phyloP scores from a whole-genome alignment of 2,888 invertebrate species.

The Sepiola atlantica region DNA sequence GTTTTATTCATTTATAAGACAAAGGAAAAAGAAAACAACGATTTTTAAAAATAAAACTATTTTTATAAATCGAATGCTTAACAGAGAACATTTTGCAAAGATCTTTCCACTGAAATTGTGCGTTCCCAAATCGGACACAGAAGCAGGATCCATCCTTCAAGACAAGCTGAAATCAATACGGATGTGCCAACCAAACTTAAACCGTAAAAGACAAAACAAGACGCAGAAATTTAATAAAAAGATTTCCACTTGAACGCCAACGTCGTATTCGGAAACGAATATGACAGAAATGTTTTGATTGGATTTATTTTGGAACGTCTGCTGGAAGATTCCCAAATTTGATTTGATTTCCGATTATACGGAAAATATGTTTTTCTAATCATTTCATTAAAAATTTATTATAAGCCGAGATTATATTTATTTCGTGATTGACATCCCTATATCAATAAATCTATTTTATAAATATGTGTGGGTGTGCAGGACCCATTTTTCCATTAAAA shows the following conservation, averaged over 20 bases:
- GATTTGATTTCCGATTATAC: background rate
- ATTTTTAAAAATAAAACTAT: no score
- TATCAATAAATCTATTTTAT: no score
- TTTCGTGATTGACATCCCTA: no score
- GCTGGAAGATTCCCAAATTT: background rate
- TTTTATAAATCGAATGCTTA: no score
- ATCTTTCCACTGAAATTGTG: background rate
- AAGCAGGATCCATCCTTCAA: background rate
- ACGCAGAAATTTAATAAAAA: background rate
- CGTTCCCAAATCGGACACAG: background rate
- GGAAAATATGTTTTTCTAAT: background rate
- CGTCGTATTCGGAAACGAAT: background rate
- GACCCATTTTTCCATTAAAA: background rate
- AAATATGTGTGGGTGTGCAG: no score
- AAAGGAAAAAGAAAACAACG: no score
- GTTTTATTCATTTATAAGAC: no score
- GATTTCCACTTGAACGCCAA: background rate
- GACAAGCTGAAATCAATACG: background rate
- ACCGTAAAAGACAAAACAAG: background rate
- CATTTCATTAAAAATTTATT: background rate
- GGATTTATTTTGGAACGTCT: background rate
- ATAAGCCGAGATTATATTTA: background rate
- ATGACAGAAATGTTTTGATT: background rate
- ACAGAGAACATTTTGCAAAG: background rate
- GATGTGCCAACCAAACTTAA: background rate